Base-by-base conservation (phyloP, 2,888 invertebrate genomes). In the Lathronympha strigana region DNA sequence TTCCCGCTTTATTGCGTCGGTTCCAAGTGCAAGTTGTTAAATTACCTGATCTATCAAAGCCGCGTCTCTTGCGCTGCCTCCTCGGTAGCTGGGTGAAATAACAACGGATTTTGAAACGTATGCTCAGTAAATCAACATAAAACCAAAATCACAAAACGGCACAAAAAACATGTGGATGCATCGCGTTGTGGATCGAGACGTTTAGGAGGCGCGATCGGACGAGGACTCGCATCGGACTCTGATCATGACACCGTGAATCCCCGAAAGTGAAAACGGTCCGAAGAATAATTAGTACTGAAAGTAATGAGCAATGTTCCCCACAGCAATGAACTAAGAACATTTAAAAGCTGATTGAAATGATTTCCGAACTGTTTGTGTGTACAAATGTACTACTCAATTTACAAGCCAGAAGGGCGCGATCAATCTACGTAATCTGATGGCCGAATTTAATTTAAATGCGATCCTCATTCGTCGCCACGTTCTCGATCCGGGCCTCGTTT, bases 41-140 rank as follows among this genome's bases (percentile, higher is more conserved):
- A 58, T 92, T 93, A 93, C 92, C 92, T 93, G 89, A 77, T 88
- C 90, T 92, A 93, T 93, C 88, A 93, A 91, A 93, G 92, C 90
- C 92, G 88, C 86, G 92, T 92, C 92, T 93, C 92, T 91, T 90
- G 91, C 75, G 90, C 92, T 88, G 91, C 91, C 84, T 92, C 92
- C 92, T 92, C 92, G 91, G 87, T 89, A 91, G 92, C 92, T 93
- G 92, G 90, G 85, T 92, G 91, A 91, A 92, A 92, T 90, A 90
- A 92, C 87, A 92, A 91, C 89, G 90, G 82, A 82, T 86, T 87
- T 90, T 91, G 91, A 87, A 92, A 91, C 85, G 78, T 88, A 87
- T 84, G 86, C 82, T 86, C 84, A 87, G 74, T 82, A 90, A 88
- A 87, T 85, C 82, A 90, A 90, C 83, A 87, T 86, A 83, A 90